These are phyloP conservation scores for Lagria hirta DNA, from an alignment of 2,888 invertebrate species.

Conservation along the genomic window DNA sequence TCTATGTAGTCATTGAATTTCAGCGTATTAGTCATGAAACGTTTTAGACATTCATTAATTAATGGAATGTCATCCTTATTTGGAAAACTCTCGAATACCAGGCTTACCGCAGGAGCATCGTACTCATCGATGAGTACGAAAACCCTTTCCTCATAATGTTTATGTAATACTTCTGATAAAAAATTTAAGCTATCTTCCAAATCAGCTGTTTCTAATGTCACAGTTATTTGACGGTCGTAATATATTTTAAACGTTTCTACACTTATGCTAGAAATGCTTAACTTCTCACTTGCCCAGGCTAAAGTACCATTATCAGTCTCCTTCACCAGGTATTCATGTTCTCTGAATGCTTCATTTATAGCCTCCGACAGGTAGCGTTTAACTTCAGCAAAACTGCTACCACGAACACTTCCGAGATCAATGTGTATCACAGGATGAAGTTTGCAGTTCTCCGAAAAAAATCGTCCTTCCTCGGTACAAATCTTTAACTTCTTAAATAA, in stretches of 20 bases:
- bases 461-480: conserved; percentile 24
- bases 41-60: conserved; percentile 24
- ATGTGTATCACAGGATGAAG: conserved; percentile 28
- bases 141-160: conserved; percentile 26
- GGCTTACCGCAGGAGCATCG: conserved; percentile 23
- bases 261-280: conserved; percentile 16
- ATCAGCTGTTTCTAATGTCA: conserved; percentile 15
- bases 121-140: conserved; percentile 26
- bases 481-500: conserved; percentile 27
- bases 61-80: conserved; percentile 24
- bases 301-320: conserved; percentile 25
- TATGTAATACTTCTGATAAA: conserved; percentile 26
- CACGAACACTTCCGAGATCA: conserved; percentile 25
- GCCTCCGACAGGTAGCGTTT: conserved; percentile 15
- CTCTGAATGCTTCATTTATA: conserved; percentile 22
- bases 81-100: conserved; percentile 21
- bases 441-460: conserved; percentile 28
- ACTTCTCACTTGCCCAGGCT: conserved; percentile 25
- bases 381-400: conserved; percentile 25
- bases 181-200: conserved; percentile 17
- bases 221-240: conserved; percentile 18
- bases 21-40: conserved; percentile 27
- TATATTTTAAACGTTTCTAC: conserved; percentile 17
- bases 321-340: conserved; percentile 26
- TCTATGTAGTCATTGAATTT: conserved; percentile 24